Evolutionary conservation across 2,888 invertebrate genomes (phyloP).

Genomic region (Calameuta pallipes): DNA sequence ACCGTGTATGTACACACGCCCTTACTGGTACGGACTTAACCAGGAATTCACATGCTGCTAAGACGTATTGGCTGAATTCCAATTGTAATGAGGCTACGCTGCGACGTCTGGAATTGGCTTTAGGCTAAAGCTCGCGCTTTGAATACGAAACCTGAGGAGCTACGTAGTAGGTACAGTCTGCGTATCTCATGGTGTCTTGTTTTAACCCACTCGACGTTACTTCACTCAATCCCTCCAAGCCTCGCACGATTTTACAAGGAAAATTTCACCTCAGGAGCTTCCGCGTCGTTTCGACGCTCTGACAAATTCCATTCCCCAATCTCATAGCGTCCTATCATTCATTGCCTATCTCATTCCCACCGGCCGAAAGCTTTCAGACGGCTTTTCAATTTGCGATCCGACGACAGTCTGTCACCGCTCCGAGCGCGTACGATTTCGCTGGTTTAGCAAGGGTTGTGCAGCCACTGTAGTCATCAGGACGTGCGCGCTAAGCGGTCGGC

Average conservation of each 20-base stretch:
- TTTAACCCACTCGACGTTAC: neutral
- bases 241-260: neutral
- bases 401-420: neutral
- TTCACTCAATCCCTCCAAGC: neutral
- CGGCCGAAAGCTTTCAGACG: neutral
- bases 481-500: neutral
- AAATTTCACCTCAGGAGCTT: neutral
- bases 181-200: neutral
- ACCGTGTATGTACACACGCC: neutral
- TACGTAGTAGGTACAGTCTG: neutral
- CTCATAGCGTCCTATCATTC: neutral
- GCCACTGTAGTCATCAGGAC: neutral
- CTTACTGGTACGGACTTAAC: neutral
- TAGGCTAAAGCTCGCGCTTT: conserved; percentile 21
- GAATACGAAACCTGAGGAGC: conserved; percentile 21
- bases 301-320: neutral
- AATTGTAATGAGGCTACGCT: conserved; percentile 35
- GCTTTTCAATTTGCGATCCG: neutral
- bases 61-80: conserved; percentile 31
- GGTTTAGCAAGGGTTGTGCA: neutral
- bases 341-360: neutral
- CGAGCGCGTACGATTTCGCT: neutral
- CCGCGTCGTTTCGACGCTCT: neutral
- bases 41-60: conserved; percentile 9
- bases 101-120: conserved; percentile 31